Evolutionary conservation across 2,113 vertebrate genomes (phyloP).

Genomic region (Stigmatopora argus): DNA sequence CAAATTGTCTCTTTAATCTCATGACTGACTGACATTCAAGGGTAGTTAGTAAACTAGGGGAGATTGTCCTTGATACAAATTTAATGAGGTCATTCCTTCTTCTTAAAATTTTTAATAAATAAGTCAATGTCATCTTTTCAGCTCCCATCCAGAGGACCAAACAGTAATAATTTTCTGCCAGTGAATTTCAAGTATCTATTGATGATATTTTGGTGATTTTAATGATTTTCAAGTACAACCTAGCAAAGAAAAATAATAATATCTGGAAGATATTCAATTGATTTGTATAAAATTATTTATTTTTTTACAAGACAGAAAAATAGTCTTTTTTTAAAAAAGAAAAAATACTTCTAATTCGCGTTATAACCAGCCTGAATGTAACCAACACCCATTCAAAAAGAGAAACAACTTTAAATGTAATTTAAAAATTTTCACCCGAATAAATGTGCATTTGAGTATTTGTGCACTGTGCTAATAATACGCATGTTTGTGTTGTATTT

Average conservation of each 20-base stretch:
- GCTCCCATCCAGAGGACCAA: background rate
- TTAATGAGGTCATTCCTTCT: slow-evolving; percentile 28
- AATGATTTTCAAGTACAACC: background rate
- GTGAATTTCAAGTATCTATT: background rate
- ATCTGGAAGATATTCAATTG: background rate
- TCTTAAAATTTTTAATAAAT: slow-evolving; percentile 10
- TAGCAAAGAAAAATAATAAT: background rate
- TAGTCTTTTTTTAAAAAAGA: no score
- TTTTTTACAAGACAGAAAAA: no score
- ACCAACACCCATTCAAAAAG: background rate
- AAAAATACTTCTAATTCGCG: background rate
- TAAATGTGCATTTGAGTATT: background rate
- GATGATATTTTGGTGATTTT: background rate
- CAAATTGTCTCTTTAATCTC: slow-evolving; percentile 84
- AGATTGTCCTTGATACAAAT: slow-evolving; percentile 51
- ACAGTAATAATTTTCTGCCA: background rate
- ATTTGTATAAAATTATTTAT: background rate
- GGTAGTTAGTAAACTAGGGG: slow-evolving; percentile 73
- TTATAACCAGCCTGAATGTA: background rate
- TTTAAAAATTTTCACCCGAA: background rate
- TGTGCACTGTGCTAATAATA: background rate
- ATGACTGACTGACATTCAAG: slow-evolving; percentile 76
- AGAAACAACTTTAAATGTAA: background rate
- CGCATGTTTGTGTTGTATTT: slow-evolving; percentile 1
- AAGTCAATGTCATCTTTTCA: background rate